A percentile compares a stretch with the other conserved stretches of the same genome.
Evolutionary conservation across 35 echinoderm and acorn worm genomes (phyloP).

Genomic region (Amphiura filiformis): DNA sequence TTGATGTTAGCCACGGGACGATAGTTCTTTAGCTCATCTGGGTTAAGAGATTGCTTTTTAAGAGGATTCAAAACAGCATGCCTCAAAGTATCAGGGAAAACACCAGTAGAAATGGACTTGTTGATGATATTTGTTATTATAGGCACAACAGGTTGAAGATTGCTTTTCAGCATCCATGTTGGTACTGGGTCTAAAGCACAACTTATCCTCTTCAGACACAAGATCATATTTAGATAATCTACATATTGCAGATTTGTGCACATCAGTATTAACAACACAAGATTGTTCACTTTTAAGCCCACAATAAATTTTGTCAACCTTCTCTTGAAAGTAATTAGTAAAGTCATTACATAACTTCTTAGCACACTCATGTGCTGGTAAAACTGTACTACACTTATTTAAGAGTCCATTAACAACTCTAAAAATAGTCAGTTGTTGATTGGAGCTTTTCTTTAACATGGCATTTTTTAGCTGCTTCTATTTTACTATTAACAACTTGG

Average conservation of each 20-base stretch:
- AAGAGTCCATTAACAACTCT: too few species aligned
- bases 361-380: too few species aligned
- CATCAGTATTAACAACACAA: too few species aligned
- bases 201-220: too few species aligned
- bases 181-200: slow-evolving; percentile 45
- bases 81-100: slow-evolving; percentile 26
- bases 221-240: too few species aligned
- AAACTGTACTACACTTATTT: too few species aligned
- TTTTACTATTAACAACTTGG: not conserved
- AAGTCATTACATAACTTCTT: not conserved
- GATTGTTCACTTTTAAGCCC: slow-evolving; percentile 20
- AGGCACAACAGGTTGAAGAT: slow-evolving; percentile 8
- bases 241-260: too few species aligned
- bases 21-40: slow-evolving; percentile 22
- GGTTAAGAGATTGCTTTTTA: slow-evolving; percentile 31
- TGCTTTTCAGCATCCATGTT: slow-evolving; percentile 51
- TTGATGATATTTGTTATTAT: slow-evolving; percentile 42
- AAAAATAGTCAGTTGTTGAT: too few species aligned
- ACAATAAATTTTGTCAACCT: slow-evolving; percentile 2
- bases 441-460: slow-evolving; percentile 1
- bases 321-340: not conserved
- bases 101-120: slow-evolving; percentile 17
- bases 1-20: slow-evolving; percentile 55
- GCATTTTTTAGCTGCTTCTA: not conserved
- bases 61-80: slow-evolving; percentile 35